Base-by-base conservation (phyloP, 1,140 invertebrate genomes). In the Lethocerus indicus region DNA sequence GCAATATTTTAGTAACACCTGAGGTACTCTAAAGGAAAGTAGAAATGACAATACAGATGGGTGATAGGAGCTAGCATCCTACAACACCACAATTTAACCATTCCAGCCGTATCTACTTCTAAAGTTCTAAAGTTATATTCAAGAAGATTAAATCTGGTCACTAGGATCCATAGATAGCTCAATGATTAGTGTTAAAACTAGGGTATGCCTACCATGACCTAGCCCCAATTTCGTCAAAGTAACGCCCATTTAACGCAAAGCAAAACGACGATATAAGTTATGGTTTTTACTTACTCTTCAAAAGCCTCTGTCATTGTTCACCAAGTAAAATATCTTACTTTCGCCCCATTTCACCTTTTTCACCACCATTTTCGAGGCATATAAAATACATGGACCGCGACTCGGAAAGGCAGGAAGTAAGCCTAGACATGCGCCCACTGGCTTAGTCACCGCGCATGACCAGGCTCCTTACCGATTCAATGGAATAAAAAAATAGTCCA, bases 231-330 rank as follows among this genome's bases (percentile, higher is more conserved):
- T 44, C 23, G 14, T n/a, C 46, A n/a, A 26, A 42, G 7, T 9
- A 37, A 52, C 50, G 50, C 45, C 49, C 50, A 48, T 54, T 46
- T 26, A 47, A 47, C 23, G 26, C 23, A 13, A 18, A 28, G 21
- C 20, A 24, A 40, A 47, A 36, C n/a, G 14, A 26, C n/a, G 45
- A 39, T 27, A 27, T 32, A 40, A 24, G 20, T 36, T 35, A 32
- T 20, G 14, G 28, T 1, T 20, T 16, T 51, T 61, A 69, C 67
- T 70, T 59, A 70, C 68, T 68, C 66, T 57, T 70, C 68, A 55
- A 60, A 63, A 59, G 63, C 60, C 60, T 70, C 68, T 67, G 67
- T 68, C 68, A 69, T 70, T 61, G 57, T 67, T 66, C 54, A 60
- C 61, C 54, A 59, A 63, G 56, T 59, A 59, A 57, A 63, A 61